Evolutionary conservation across 2,113 vertebrate genomes (phyloP), one percentile per base, ranked within the genome.

Genomic region (Pachycephala philippinensis): DNA sequence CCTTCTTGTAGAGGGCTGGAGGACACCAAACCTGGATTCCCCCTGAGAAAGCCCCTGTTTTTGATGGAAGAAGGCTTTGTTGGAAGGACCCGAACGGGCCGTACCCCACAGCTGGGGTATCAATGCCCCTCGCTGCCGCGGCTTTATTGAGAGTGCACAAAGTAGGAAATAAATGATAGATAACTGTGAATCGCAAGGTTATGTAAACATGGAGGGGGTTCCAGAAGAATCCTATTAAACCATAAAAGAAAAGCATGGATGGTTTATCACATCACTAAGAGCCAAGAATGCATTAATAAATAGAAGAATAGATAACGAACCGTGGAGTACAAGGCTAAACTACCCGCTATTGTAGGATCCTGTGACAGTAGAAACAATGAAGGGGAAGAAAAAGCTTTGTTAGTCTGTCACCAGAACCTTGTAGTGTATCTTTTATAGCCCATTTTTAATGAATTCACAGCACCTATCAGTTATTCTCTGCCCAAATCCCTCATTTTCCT

Each of bases 281-380:
- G 74, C 90, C 95, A 97, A 96, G 95, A 94, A 96, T 95, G 94
- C 94, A 95, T 97, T 97, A 97, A 96, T 97, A 97, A 96, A 97
- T 80, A 95, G 93, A 95, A 97, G 89, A 97, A 95, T 90, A 93
- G 94, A 95, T 97, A 97, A 97, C 84, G 88, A 97, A 97, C 66
- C 37, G 37, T 21, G 60, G 90, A 92, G 95, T 90, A 94, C 96
- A 95, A 96, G 94, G 93, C 96, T 96, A 96, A 93, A 93, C 88
- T 94, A 94, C 49, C 90, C 5, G n/a, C 94, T 80, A 94, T 97
- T 96, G 91, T 95, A 95, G 81, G 57, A 95, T 88, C 83, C 88
- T 79, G 95, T 93, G 93, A 92, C 96, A 96, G 89, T 76, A 92
- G 71, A 97, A 91, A 96, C 96, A 97, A 97, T 95, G 93, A 33